Evolutionary conservation across 64 coral and sea anemone species (phyloP), one percentile per base, ranked within the genome.

Genomic region (Actinia tenebrosa): DNA sequence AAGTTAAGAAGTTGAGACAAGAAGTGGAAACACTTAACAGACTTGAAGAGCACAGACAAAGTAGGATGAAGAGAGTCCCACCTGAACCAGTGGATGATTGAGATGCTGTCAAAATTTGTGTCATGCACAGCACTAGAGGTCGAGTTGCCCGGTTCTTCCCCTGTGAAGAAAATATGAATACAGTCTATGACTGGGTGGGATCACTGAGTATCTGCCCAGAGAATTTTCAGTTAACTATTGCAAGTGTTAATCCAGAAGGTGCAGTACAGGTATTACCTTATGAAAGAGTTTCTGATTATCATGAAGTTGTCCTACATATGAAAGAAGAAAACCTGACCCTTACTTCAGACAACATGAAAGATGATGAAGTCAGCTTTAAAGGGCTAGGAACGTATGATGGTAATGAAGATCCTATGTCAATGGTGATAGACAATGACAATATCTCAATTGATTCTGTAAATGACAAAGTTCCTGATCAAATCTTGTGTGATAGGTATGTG

Each of bases 171-270:
- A 30, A 68, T 82, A 82, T 87, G 46, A 19, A 63, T 56, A 45
- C 90, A 71, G 90, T 92, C 17, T 87, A 83, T 83, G 46, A 84
- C 60, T 87, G 60, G 85, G 46, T 86, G 56, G 77, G 90, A 14
- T 91, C 78, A 18, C 30, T 87, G 71, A 86, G 68, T 60, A 84
- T 72, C 64, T 52, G 60, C 27, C 89, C 89, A 53, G 84, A 86
- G 60, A 50, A 64, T 77, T 91, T 91, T 91, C n/a, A 68, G 8
- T 83, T 91, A 53, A 86, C 83, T 80, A 45, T 53, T 64, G 61
- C 68, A 71, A 20, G 16, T n/a, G 17, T 71, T n/a, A 30, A 19
- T 71, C 16, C 68, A 20, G 6, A n/a, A 71, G 16, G 26, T n/a
- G 19, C 18, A 20, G 26, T n/a, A 20, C 18, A 71, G 26, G 68